Base-by-base conservation (phyloP, 2,797 vertebrate genomes). In the Pseudochaenichthys georgianus region DNA sequence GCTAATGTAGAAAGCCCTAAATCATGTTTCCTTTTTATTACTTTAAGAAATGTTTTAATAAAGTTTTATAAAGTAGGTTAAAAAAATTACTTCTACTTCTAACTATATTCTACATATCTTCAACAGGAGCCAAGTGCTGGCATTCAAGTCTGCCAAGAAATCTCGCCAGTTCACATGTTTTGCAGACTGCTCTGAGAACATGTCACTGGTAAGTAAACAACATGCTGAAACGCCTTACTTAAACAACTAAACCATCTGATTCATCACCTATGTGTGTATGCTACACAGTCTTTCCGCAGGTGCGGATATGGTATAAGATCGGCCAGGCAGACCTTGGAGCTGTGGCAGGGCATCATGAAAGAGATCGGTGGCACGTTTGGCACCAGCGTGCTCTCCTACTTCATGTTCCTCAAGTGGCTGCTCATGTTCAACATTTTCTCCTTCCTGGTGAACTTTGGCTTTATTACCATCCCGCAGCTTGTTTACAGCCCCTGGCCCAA, bases 321-420 rank as follows among this genome's bases (percentile, higher is more conserved):
- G 3, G 61, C 82, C 66, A 89, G 94, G 23, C 87, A 87, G 64
- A 75, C 59, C 0, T 50, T 98, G 81, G 57, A 58, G 48, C 80
- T 97, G 10, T 97, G 96, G 96, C 96, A 95, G 13, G 95, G 93
- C 82, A 90, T 89, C 16, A 94, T 99, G 90, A 99, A 99, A 86
- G 92, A 96, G 84, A 97, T 99, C 0, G 95, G 97, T 0, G 96
- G 97, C 47, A 91, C 92, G 65, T 99, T 99, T 42, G 98, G 98
- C 85, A 96, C 97, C 85, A 96, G 98, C 0, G 96, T 99, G 61
- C 95, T 97, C 65, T 96, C 96, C 69, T 99, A 99, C 68, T 99
- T 99, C 81, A 75, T 94, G 65, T 99, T 99, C 84, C 94, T 99
- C 75, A 97, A 93, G 61, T 99, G 98, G 98, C 94, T 99, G 55